Conservation (phyloP, 1,140 invertebrate species). For the Drosophila micromelanica region DNA sequence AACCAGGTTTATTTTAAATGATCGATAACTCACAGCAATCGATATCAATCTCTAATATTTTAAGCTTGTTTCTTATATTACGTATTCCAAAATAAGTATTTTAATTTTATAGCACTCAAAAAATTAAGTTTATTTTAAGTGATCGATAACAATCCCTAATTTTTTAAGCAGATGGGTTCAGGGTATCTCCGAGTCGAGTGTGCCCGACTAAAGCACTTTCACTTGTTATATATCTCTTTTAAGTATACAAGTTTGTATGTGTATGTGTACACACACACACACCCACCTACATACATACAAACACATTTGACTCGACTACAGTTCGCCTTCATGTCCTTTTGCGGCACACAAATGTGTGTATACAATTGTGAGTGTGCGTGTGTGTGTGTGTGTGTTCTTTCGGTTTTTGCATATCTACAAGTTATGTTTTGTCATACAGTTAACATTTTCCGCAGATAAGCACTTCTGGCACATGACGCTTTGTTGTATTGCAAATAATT, state of each 20-base stretch:
- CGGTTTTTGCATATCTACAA: constrained; percentile 76
- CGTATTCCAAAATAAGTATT: too few relatives aligned
- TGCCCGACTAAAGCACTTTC: too few relatives aligned
- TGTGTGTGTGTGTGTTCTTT: constrained; percentile 23
- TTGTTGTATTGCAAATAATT: constrained; percentile 67
- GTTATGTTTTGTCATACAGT: constrained; percentile 77
- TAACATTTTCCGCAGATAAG: constrained; percentile 79
- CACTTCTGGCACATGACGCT: constrained; percentile 63
- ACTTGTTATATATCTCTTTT: constrained; percentile 5
- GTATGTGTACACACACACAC: neutral
- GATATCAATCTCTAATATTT: too few relatives aligned
- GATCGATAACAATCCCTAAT: too few relatives aligned
- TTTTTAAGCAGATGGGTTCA: too few relatives aligned
- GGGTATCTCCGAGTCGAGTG: too few relatives aligned
- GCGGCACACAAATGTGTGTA: constrained; percentile 11
- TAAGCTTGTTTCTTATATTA: too few relatives aligned
- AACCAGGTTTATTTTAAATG: too few relatives aligned
- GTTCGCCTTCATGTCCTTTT: constrained; percentile 21
- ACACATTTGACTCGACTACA: constrained; percentile 6
- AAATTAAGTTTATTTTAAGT: too few relatives aligned
- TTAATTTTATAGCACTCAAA: too few relatives aligned
- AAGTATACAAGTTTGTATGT: neutral
- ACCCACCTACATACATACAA: neutral
- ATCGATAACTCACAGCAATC: too few relatives aligned
- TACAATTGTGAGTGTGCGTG: neutral